A percentile compares a stretch with the other conserved stretches of the same genome.
phyloP scores from a whole-genome alignment of 2,113 vertebrate species.

The Menura novaehollandiae region DNA sequence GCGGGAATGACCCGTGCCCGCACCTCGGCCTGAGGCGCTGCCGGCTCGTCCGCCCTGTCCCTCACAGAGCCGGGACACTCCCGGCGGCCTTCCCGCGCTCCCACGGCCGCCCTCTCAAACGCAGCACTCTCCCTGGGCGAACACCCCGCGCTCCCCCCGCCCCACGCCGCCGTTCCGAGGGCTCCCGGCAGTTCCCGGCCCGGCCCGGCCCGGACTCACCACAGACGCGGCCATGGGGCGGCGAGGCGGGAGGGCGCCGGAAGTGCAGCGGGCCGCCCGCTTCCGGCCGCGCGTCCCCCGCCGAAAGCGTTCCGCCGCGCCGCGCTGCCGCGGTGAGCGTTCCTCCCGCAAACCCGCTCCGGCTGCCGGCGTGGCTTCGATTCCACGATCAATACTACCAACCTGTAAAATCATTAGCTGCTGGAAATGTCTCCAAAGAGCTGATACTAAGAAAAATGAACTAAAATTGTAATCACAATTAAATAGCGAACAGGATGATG shows the following conservation, averaged over 20 bases:
- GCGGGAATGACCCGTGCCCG: neutral
- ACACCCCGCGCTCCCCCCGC: neutral
- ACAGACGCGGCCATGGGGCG: neutral
- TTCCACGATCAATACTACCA: fast-evolving
- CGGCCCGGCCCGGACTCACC: neutral
- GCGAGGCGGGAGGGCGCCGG: neutral
- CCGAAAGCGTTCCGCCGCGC: neutral
- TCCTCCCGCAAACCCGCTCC: neutral
- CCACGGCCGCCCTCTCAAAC: too few species aligned
- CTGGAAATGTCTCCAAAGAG: neutral
- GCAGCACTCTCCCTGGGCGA: neutral
- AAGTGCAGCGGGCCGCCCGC: neutral
- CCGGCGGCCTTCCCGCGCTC: too few species aligned
- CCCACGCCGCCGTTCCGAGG: too few species aligned
- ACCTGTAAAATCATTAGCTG: neutral
- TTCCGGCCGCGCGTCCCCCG: neutral
- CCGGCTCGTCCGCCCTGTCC: neutral
- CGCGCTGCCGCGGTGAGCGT: neutral
- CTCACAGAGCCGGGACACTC: neutral
- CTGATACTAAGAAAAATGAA: neutral
- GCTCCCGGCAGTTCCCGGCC: neutral
- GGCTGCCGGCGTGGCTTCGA: neutral
- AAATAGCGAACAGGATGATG: neutral
- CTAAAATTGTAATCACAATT: neutral
- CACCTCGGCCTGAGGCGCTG: too few species aligned